Evolutionary conservation across 2,888 invertebrate genomes (phyloP), one percentile per base, ranked within the genome.

Genomic region (Drosophila mayaguana): DNA sequence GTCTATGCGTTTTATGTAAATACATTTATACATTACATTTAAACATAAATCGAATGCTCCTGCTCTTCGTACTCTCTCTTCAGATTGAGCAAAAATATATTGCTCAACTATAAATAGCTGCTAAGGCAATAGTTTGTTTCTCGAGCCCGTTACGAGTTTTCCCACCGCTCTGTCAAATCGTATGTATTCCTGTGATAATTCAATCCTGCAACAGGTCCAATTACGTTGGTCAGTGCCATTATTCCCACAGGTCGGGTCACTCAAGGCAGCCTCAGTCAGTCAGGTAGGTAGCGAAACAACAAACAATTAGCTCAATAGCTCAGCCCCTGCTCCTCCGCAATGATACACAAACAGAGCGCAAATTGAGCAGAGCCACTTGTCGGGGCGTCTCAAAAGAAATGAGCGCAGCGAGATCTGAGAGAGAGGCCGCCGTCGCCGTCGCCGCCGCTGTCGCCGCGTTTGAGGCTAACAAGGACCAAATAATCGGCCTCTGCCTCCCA

Each of bases 331-430:
- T 55, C 54, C 56, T 56, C 34, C 43, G 43, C 56, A 56, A 81
- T 79, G 81, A 83, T 83, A 83, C 75, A 85, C 80, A 83, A 79
- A 84, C 75, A 72, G 64, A 83, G 72, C 78, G 75, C 88, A 84
- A 85, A 84, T 88, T 85, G 88, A 85, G 72, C 84, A 76, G 88
- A 81, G 88, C 78, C 88, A 83, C 81, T 88, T 88, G 84, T 81
- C 74, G 75, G 70, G 75, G 68, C 56, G 42, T 42, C 42, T 53
- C 51, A 36, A 42, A 42, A 12, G 54, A 28, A 28, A 40, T 28
- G 42, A 46, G 22, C 34, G 48, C 32, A 18, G 28, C 36, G 55
- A 74, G 66, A 69, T 74, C 77, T 67, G 40, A 60, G 40, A 32
- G 18, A 56, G 60, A 62, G 45, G 51, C 46, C 57, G 59, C 16